phyloP scores from a whole-genome alignment of 2,797 vertebrate genomes.

The Cyprinodon diabolis region DNA sequence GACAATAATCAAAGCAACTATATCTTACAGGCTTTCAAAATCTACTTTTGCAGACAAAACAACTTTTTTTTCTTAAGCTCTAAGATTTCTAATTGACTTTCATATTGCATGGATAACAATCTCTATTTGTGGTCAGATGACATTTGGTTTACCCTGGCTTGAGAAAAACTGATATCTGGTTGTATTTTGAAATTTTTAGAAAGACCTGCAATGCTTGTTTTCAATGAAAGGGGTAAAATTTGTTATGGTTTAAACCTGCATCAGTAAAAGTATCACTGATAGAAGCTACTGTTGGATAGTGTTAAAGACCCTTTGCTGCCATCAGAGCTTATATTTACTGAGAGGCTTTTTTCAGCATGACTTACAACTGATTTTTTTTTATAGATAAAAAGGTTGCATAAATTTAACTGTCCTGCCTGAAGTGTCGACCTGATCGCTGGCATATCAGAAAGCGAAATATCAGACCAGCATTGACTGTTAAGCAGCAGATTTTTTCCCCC shows the following conservation, averaged over 20 bases:
- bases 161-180: not conserved
- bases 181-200: not conserved
- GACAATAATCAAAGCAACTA: not conserved
- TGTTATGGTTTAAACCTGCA: not conserved
- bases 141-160: not conserved
- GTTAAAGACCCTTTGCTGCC: not conserved
- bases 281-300: not conserved
- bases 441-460: not conserved
- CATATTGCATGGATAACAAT: not conserved
- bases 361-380: not conserved
- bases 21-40: not conserved
- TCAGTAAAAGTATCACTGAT: not conserved
- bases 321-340: not conserved
- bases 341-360: not conserved
- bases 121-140: not conserved
- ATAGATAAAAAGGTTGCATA: not conserved
- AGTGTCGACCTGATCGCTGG: not conserved
- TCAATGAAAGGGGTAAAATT: not conserved
- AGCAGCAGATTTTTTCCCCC: not conserved
- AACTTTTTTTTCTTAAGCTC: not conserved
- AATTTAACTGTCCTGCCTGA: not conserved
- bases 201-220: not conserved
- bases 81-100: not conserved
- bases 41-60: not conserved
- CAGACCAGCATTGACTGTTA: not conserved